Conservation (phyloP, 2,797 vertebrate species). For the Apogon talboti region DNA sequence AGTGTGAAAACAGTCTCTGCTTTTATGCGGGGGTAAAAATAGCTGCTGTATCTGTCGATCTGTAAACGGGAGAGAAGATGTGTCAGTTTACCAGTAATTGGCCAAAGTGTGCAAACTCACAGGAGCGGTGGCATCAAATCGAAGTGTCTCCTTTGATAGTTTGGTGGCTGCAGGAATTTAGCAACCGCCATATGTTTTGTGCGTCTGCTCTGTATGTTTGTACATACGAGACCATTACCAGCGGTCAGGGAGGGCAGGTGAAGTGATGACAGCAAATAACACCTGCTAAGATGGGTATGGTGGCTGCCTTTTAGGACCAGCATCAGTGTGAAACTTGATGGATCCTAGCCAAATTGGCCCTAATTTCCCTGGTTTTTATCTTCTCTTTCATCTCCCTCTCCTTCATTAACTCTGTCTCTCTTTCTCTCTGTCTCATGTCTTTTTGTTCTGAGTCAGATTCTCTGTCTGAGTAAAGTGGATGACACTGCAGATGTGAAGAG, state of each 20-base stretch:
- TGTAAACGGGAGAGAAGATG: constrained; percentile 60
- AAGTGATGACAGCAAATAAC: constrained; percentile 25
- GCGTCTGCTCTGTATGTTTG: constrained; percentile 19
- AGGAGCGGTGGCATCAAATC: constrained; percentile 42
- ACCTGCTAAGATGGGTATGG: constrained; percentile 7
- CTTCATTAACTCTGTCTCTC: constrained; percentile 14
- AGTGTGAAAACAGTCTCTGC: constrained; percentile 74
- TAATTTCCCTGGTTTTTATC: constrained; percentile 27
- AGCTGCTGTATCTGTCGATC: constrained; percentile 67
- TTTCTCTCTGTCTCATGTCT: constrained; percentile 23
- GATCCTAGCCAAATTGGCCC: constrained; percentile 19
- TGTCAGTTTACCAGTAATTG: constrained; percentile 62
- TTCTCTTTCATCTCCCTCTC: constrained; percentile 40
- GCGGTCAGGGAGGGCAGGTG: constrained; percentile 27
- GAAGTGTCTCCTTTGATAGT: constrained; percentile 33
- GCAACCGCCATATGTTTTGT: constrained; percentile 20
- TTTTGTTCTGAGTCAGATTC: constrained; percentile 44
- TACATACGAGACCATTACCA: constrained; percentile 16
- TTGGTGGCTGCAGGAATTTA: constrained; percentile 20
- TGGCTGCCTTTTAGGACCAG: constrained; percentile 28
- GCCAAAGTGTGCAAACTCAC: constrained; percentile 42
- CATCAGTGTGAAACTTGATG: constrained; percentile 13
- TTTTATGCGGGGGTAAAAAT: constrained; percentile 78
- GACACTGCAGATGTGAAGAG: constrained; percentile 48
- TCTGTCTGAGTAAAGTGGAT: constrained; percentile 43